phyloP scores from a whole-genome alignment of 2,797 vertebrate genomes.

The Bucorvus abyssinicus region DNA sequence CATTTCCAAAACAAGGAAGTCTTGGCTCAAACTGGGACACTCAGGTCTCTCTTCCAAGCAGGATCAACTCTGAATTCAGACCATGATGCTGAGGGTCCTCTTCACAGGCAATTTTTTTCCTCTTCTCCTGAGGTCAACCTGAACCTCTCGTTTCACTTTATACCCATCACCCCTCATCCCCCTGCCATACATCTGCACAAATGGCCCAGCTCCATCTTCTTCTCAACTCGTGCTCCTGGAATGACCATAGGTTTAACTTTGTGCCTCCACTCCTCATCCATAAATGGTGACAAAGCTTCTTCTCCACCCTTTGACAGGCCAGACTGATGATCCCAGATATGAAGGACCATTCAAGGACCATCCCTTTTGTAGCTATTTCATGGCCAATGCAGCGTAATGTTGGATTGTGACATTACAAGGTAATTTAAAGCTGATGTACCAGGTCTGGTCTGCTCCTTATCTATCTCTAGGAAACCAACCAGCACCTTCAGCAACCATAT shows the following conservation, averaged over 20 bases:
- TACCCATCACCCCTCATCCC: background rate
- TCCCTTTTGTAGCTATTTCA: background rate
- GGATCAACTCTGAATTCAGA: background rate
- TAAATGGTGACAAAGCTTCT: background rate
- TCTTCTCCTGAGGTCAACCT: background rate
- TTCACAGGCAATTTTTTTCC: background rate
- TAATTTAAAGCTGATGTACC: background rate
- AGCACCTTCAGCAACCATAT: background rate
- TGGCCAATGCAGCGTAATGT: background rate
- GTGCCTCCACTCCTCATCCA: fast-evolving
- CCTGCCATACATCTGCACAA: background rate
- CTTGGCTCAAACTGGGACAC: no score
- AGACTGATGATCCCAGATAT: background rate
- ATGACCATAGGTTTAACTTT: background rate
- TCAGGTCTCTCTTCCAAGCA: background rate
- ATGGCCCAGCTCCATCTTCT: background rate
- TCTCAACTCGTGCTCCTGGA: background rate
- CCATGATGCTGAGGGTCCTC: background rate
- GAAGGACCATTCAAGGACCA: background rate
- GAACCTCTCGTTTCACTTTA: background rate
- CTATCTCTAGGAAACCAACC: background rate
- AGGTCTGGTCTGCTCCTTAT: background rate
- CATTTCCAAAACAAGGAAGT: no score
- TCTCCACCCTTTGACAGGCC: background rate
- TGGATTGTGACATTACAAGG: background rate